Percentiles rank a stretch among this genome's conserved stretches.
Conservation (phyloP, 2,888 invertebrate species). For the Spicauda simplicius region DNA sequence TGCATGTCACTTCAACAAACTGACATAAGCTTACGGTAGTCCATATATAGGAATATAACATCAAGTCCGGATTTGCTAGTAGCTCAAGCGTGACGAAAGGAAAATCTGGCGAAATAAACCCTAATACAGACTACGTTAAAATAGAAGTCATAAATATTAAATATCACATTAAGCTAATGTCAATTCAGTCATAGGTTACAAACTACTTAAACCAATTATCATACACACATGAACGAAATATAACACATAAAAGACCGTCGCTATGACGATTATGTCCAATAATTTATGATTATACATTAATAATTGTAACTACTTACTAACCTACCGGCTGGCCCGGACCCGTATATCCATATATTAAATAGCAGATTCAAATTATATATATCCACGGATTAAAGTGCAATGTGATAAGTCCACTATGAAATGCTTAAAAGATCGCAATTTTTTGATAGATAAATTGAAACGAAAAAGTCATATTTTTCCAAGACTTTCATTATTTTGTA, state of each 20-base stretch:
- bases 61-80: slow-evolving; percentile 36
- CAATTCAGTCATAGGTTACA: slow-evolving; percentile 77
- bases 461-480: too few species aligned
- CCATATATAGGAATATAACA: slow-evolving; percentile 14
- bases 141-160: slow-evolving; percentile 79
- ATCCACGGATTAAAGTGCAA: not conserved
- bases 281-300: slow-evolving; percentile 15
- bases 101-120: slow-evolving; percentile 23
- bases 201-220: slow-evolving; percentile 55
- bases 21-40: too few species aligned
- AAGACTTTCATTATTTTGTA: too few species aligned
- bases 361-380: not conserved
- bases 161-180: slow-evolving; percentile 84
- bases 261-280: slow-evolving; percentile 8
- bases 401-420: too few species aligned
- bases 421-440: too few species aligned
- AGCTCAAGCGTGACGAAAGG: slow-evolving; percentile 11
- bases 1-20: not conserved
- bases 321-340: slow-evolving; percentile 20
- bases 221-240: slow-evolving; percentile 46
- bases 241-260: slow-evolving; percentile 36
- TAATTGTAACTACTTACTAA: slow-evolving; percentile 24
- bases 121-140: slow-evolving; percentile 54
- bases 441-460: too few species aligned
- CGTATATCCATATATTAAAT: slow-evolving; percentile 6